Evolutionary conservation across 2,888 invertebrate genomes (phyloP).

Genomic region (Raillietiella orientalis): DNA sequence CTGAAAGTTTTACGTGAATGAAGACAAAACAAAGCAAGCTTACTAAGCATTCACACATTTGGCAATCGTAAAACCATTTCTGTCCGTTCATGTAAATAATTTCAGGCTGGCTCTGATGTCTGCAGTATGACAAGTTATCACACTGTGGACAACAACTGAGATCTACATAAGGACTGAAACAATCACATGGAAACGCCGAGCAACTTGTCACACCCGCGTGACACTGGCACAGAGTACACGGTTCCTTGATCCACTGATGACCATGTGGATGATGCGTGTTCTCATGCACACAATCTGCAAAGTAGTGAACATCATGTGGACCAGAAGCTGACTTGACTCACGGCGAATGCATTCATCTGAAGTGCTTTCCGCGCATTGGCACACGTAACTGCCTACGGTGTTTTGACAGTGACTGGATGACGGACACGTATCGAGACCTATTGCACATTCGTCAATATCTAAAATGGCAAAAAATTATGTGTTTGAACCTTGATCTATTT

Average conservation of each 20-base stretch:
- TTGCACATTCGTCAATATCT: conserved; percentile 56
- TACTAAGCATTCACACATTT: conserved; percentile 65
- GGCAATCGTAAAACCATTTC: conserved; percentile 65
- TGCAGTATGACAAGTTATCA: conserved; percentile 18
- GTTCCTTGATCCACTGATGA: conserved; percentile 6
- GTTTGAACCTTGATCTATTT: too few species aligned
- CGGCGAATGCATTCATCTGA: conserved; percentile 11
- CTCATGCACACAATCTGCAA: conserved; percentile 7
- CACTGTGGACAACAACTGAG: conserved; percentile 47
- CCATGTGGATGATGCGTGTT: conserved; percentile 6
- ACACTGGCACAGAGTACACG: conserved; percentile 8
- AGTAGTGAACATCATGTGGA: too few species aligned
- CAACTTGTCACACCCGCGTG: conserved; percentile 19
- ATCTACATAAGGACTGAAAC: conserved; percentile 14
- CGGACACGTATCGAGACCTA: conserved; percentile 42
- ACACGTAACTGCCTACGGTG: conserved; percentile 40
- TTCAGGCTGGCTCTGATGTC: conserved; percentile 33
- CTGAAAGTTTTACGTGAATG: conserved; percentile 13
- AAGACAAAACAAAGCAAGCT: conserved; percentile 10
- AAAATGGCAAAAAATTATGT: conserved; percentile 11
- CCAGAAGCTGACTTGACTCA: conserved; percentile 8
- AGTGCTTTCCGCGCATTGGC: conserved; percentile 23
- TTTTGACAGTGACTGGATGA: conserved; percentile 41
- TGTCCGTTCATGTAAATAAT: conserved; percentile 55
- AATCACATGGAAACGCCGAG: conserved; percentile 31